phyloP scores from a whole-genome alignment of 2,888 invertebrate species.

The Geophilus truncorum region DNA sequence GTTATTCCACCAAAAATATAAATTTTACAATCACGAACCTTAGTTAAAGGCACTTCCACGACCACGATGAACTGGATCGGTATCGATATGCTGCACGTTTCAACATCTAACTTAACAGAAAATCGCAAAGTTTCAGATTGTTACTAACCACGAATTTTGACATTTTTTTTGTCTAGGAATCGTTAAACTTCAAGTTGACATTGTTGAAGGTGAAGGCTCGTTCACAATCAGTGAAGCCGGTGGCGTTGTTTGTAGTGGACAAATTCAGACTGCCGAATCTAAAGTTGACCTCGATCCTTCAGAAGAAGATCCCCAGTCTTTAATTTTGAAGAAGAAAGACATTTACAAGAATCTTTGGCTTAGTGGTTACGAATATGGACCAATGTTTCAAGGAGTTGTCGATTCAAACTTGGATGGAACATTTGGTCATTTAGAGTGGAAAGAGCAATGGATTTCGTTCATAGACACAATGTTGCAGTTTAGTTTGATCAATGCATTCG shows the following conservation, averaged over 20 bases:
- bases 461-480: conserved; percentile 96
- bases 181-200: conserved; percentile 73
- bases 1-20: too few species aligned
- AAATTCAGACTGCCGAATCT: conserved; percentile 62
- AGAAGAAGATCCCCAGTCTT: not conserved
- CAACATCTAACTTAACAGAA: too few species aligned
- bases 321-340: conserved; percentile 58
- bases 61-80: too few species aligned
- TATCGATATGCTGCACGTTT: too few species aligned
- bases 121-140: too few species aligned
- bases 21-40: too few species aligned
- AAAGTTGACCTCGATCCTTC: conserved; percentile 43
- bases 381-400: conserved; percentile 74
- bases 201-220: conserved; percentile 74
- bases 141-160: too few species aligned
- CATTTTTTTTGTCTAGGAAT: too few species aligned
- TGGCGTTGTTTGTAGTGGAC: conserved; percentile 73
- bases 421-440: conserved; percentile 73
- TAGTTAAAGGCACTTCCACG: too few species aligned
- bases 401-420: conserved; percentile 63
- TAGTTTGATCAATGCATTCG: conserved; percentile 69
- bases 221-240: conserved; percentile 89
- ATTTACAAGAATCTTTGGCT: conserved; percentile 80
- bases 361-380: conserved; percentile 80
- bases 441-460: conserved; percentile 88